Percentiles rank a stretch among this genome's conserved stretches.
Conservation (phyloP, 2,113 vertebrate species). For the Macheiramphus alcinus region DNA sequence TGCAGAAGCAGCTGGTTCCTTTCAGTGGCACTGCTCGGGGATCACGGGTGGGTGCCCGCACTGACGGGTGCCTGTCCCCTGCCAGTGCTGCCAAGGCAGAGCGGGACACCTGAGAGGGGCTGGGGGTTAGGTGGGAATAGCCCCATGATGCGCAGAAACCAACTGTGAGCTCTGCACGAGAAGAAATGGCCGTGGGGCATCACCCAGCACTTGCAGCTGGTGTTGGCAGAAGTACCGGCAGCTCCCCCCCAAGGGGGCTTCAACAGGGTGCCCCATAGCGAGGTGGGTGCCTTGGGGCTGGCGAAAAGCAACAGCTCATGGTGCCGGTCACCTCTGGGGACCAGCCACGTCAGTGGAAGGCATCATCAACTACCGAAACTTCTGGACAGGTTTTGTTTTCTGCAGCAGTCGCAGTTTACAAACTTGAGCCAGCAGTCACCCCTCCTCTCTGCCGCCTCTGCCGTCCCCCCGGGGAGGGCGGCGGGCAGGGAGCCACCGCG, state of each 20-base stretch:
- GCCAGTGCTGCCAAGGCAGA: not conserved
- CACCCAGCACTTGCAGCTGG: not conserved
- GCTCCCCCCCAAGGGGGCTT: not conserved
- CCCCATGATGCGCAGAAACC: not conserved
- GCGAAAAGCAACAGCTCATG: not conserved
- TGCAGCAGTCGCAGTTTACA: conserved; percentile 32
- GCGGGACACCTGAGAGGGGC: not conserved
- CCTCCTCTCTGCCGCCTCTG: conserved; percentile 46
- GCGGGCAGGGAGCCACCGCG: conserved; percentile 57
- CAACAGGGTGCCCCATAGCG: fast-evolving
- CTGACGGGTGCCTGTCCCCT: not conserved
- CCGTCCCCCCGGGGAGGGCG: conserved; percentile 1
- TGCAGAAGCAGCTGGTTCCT: not conserved
- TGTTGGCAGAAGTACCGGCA: not conserved
- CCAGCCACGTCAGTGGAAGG: fast-evolving
- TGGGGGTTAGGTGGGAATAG: not conserved
- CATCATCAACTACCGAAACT: not conserved
- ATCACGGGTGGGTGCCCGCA: not conserved
- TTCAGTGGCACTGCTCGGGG: fast-evolving
- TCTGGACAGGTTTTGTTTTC: conserved; percentile 17
- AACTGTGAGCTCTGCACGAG: not conserved
- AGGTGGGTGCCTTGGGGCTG: not conserved
- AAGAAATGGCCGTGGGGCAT: not conserved
- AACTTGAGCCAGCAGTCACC: conserved; percentile 31
- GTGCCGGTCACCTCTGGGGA: not conserved